These are phyloP conservation scores for Heliothis subflexa DNA, from an alignment of 1,140 invertebrate genomes.

Conservation along the genomic window DNA sequence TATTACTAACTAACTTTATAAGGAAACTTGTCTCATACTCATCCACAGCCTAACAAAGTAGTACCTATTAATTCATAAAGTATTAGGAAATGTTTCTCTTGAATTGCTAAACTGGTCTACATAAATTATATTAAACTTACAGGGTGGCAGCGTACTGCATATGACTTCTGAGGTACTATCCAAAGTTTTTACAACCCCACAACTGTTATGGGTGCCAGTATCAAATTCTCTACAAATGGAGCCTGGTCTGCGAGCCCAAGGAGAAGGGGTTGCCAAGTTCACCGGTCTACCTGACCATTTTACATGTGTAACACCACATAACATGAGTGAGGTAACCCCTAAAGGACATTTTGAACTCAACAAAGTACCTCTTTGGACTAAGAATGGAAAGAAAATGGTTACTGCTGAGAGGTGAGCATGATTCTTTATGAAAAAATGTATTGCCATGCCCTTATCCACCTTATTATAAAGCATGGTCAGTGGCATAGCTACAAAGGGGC, in stretches of 20 bases:
- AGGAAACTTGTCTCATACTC: no score
- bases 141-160: constrained; percentile 79
- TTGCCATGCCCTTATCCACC: no score
- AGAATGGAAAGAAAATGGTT: constrained; percentile 89
- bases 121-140: background rate
- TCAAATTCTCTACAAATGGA: constrained; percentile 75
- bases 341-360: constrained; percentile 89
- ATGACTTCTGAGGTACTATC: constrained; percentile 76
- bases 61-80: no score
- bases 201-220: constrained; percentile 75
- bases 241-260: constrained; percentile 70
- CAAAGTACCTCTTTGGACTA: constrained; percentile 90
- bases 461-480: no score
- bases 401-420: constrained; percentile 84
- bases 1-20: no score
- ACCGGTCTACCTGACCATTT: constrained; percentile 68
- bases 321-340: constrained; percentile 73
- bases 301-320: constrained; percentile 71
- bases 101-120: no score
- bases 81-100: no score
- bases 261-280: constrained; percentile 76
- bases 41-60: no score
- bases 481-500: no score
- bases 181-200: constrained; percentile 69
- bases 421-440: no score